A percentile compares a stretch with the other conserved stretches of the same genome.
phyloP scores from a whole-genome alignment of 2,888 invertebrate genomes.

The Drosophila falleni region DNA sequence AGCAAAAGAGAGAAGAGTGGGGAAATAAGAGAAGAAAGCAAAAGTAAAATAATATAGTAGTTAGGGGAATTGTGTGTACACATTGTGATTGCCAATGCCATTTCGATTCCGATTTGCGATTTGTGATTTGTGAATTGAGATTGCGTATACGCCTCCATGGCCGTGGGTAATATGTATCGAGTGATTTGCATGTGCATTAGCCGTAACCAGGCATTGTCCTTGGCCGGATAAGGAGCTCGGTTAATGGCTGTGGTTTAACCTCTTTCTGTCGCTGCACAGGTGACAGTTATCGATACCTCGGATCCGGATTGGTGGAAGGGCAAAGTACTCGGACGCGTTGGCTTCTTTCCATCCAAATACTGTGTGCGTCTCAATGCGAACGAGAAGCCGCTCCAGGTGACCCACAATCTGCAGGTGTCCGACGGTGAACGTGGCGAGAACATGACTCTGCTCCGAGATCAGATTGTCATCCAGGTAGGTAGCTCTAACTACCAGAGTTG shows the following conservation, averaged over 20 bases:
- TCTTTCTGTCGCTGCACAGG: slow-evolving; percentile 84
- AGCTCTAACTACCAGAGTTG: too few species aligned
- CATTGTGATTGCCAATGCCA: slow-evolving; percentile 50
- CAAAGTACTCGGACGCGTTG: slow-evolving; percentile 94
- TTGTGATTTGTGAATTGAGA: slow-evolving; percentile 7
- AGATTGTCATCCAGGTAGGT: slow-evolving; percentile 94
- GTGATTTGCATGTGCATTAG: slow-evolving; percentile 68
- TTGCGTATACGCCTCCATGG: slow-evolving; percentile 52
- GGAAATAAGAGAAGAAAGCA: background rate
- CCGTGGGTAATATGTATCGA: slow-evolving; percentile 58
- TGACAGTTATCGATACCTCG: slow-evolving; percentile 96
- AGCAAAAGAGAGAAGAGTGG: background rate
- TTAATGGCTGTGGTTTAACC: slow-evolving; percentile 30
- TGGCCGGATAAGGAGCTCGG: slow-evolving; percentile 30
- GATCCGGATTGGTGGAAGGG: slow-evolving; percentile 99
- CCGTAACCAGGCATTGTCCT: slow-evolving; percentile 33
- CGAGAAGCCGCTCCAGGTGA: slow-evolving; percentile 96
- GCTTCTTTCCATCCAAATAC: slow-evolving; percentile 98
- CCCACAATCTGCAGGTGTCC: slow-evolving; percentile 93
- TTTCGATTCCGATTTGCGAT: slow-evolving; percentile 14
- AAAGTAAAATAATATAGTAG: slow-evolving; percentile 33
- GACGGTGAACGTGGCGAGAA: slow-evolving; percentile 90
- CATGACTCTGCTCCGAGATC: slow-evolving; percentile 93
- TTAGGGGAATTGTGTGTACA: slow-evolving; percentile 37
- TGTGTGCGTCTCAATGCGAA: slow-evolving; percentile 96